phyloP scores from a whole-genome alignment of 2,888 invertebrate species.

The Meloe dianella region DNA sequence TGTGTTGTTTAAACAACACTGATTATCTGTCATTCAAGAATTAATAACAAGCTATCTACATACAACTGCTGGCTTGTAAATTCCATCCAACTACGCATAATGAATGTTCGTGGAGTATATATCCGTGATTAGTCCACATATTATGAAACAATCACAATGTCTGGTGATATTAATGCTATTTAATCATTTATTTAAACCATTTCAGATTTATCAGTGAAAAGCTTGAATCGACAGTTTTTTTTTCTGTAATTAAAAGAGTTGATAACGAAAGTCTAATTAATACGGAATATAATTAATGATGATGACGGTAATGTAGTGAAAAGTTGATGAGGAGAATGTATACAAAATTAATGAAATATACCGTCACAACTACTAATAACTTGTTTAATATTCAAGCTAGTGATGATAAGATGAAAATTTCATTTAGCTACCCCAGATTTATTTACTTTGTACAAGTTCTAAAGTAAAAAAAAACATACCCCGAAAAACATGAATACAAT shows the following conservation, averaged over 20 bases:
- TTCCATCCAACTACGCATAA: slow-evolving; percentile 41
- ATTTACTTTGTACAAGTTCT: not conserved
- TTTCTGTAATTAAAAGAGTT: not conserved
- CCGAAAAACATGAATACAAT: no score
- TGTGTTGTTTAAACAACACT: slow-evolving; percentile 37
- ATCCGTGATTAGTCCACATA: slow-evolving; percentile 24
- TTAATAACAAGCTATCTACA: slow-evolving; percentile 45
- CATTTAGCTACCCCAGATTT: not conserved
- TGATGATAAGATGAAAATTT: slow-evolving; percentile 11
- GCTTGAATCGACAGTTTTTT: not conserved
- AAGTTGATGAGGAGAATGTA: not conserved
- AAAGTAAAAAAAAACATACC: no score
- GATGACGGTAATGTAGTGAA: slow-evolving; percentile 7
- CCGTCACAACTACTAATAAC: slow-evolving; percentile 25
- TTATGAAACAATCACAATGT: slow-evolving; percentile 42
- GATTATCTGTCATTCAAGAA: slow-evolving; percentile 46
- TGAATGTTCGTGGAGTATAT: slow-evolving; percentile 37
- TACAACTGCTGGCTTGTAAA: slow-evolving; percentile 45
- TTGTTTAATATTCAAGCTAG: slow-evolving; percentile 26
- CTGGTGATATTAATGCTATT: slow-evolving; percentile 14
- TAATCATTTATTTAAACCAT: no score
- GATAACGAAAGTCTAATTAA: slow-evolving; percentile 1
- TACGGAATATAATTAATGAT: slow-evolving; percentile 6
- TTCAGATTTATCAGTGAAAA: not conserved
- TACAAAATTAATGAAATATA: slow-evolving; percentile 9